Conservation (phyloP, 2,113 vertebrate genomes). For the Nyctibius bracteatus region DNA sequence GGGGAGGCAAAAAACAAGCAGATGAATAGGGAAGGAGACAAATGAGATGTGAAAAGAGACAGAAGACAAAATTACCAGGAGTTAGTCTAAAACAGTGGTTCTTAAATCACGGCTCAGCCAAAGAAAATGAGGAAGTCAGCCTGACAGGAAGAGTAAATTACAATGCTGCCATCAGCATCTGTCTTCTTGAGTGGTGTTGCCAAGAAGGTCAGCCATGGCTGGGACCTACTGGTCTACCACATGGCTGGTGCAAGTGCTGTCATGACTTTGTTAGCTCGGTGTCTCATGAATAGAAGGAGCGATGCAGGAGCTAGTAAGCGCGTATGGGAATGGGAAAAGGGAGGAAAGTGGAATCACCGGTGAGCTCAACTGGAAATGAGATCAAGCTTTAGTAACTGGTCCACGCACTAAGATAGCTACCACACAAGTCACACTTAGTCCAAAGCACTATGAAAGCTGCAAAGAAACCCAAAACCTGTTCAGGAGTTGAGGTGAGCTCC, state of each 20-base stretch:
- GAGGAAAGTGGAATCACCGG: not conserved
- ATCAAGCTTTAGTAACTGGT: not conserved
- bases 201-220: not conserved
- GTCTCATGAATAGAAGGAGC: not conserved
- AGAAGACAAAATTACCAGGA: conserved; percentile 30
- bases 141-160: conserved; percentile 22
- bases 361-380: not conserved
- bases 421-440: not conserved
- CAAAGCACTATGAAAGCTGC: not conserved
- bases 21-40: conserved; percentile 19
- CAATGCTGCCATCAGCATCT: not conserved
- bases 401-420: not conserved
- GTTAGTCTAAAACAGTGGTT: not conserved
- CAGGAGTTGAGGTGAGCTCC: not conserved
- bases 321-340: not conserved
- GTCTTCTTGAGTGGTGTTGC: not conserved
- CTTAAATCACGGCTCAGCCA: conserved; percentile 19
- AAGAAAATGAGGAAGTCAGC: conserved; percentile 5
- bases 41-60: conserved; percentile 7
- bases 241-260: not conserved
- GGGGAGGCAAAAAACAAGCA: conserved; percentile 6
- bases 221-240: not conserved
- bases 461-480: not conserved
- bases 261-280: not conserved
- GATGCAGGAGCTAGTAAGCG: not conserved